Conservation (phyloP, 2,888 invertebrate genomes). For the Tetragnatha montana region DNA sequence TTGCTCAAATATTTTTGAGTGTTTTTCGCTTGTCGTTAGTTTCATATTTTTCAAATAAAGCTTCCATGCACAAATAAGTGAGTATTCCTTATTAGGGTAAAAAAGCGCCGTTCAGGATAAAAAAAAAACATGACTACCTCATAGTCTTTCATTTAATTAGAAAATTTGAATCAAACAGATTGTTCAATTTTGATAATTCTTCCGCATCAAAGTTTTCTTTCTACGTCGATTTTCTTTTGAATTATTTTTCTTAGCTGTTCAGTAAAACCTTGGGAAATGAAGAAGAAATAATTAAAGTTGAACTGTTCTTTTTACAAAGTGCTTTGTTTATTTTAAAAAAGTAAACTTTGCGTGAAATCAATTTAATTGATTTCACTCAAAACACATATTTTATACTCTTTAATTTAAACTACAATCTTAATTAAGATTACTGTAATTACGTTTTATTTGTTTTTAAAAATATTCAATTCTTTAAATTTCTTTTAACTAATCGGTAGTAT, state of each 20-base stretch:
- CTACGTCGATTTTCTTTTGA: background rate
- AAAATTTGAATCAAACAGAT: background rate
- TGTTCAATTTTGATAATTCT: background rate
- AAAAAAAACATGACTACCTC: background rate
- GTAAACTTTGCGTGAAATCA: too few relatives aligned
- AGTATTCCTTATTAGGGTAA: background rate
- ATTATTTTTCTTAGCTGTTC: background rate
- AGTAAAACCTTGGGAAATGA: background rate
- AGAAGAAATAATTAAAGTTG: too few relatives aligned
- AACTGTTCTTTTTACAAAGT: too few relatives aligned
- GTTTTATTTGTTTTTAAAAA: too few relatives aligned
- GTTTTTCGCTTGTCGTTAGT: background rate
- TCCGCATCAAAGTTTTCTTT: background rate
- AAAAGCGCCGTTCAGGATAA: background rate
- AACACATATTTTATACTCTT: too few relatives aligned
- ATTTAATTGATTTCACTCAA: too few relatives aligned
- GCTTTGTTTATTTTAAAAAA: too few relatives aligned
- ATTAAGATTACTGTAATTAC: too few relatives aligned
- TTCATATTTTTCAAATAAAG: background rate
- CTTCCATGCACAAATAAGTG: background rate
- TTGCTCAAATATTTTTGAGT: background rate
- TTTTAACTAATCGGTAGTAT: too few relatives aligned
- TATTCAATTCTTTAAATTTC: too few relatives aligned
- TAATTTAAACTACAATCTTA: too few relatives aligned
- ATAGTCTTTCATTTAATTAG: background rate